Evolutionary conservation across 2,797 vertebrate species (phyloP), one percentile per base, ranked within the genome.

Genomic region (Anomalospiza imberbis): DNA sequence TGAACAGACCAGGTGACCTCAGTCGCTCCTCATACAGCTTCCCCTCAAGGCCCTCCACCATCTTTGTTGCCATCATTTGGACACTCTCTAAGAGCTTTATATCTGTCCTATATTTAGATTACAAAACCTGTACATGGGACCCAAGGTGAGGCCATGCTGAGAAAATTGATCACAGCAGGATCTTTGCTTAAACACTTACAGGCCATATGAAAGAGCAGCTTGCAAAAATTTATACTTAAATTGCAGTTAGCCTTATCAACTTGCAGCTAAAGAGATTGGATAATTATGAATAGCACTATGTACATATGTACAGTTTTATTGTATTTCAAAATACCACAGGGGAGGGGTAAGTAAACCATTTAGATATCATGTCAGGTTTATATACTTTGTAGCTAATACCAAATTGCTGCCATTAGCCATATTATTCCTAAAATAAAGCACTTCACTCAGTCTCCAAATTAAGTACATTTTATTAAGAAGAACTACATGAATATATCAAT

Each of bases 1-100:
- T 82, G 67, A 47, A 29, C 24, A 72, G 15, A 72, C 12, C 40
- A 55, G 40, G 13, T 47, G 58, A n/a, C 29, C 8, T 47, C n/a
- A 32, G 57, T n/a, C 0, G 0, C 22, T 53, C 57, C 7, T 62
- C n/a, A 24, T 1, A 47, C 0, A 0, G 7, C 19, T 63, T 72
- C 16, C 24, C 16, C 38, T 63, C 34, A 48, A 73, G 25, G 8
- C 29, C 8, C 24, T 72, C 19, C 50, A 55, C 29, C 3, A 4
- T 38, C 24, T 47, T 21, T 29, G 13, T 55, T 57, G 13, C 24
- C 31, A 13, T 50, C 21, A n/a, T 66, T 31, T 66, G 20, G 17
- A 29, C 0, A 0, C 6, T 42, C 18, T 50, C 14, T 50, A 57
- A 66, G 17, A 66, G 5, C 28, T 75, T 85, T 44, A 6, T 75